A percentile compares a stretch with the other conserved stretches of the same genome.
Evolutionary conservation across 1,140 invertebrate species (phyloP).

Genomic region (Hycleus phaleratus): DNA sequence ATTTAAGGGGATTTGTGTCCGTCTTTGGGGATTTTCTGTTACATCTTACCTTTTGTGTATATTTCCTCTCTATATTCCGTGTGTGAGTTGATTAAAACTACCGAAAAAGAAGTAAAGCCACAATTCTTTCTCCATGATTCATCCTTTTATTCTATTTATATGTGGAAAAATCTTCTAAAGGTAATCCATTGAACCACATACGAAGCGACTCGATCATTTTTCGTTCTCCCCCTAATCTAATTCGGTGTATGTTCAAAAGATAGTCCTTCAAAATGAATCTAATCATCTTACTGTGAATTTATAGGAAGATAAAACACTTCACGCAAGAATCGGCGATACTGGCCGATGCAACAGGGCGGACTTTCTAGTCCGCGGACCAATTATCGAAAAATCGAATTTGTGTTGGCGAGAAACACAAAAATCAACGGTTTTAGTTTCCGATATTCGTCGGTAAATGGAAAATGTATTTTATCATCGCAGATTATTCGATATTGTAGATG

Average conservation of each 20-base stretch:
- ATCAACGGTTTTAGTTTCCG: no score
- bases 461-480: no score
- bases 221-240: conserved; percentile 3
- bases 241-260: conserved; percentile 9
- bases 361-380: no score
- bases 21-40: conserved; percentile 6
- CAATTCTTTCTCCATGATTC: background rate
- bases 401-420: no score
- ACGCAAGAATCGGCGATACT: background rate
- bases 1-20: conserved; percentile 12
- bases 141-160: background rate
- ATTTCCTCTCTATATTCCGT: no score
- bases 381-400: no score
- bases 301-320: conserved; percentile 3
- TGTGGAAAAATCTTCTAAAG: conserved; percentile 12
- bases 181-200: background rate
- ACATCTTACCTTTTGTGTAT: no score
- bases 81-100: conserved; percentile 6
- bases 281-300: background rate
- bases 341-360: background rate
- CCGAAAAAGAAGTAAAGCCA: background rate
- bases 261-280: conserved; percentile 11
- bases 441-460: no score
- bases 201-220: background rate
- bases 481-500: no score